Percentiles rank a stretch among this genome's conserved stretches.
These are phyloP conservation scores for Trachymyrmex cornetzi DNA, from an alignment of 1,140 invertebrate species.

Conservation along the genomic window DNA sequence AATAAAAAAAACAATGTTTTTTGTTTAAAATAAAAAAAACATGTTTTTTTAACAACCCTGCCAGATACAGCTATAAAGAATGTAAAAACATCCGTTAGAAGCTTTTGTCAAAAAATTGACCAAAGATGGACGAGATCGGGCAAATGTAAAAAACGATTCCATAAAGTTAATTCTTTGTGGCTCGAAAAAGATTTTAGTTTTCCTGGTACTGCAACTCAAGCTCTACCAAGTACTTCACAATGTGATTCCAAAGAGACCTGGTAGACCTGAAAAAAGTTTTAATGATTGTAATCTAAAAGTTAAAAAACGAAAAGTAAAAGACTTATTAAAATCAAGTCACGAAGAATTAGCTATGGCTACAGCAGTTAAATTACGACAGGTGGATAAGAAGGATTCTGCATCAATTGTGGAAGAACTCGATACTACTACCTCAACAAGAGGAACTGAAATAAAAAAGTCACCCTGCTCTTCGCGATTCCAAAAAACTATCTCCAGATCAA, in stretches of 20 bases:
- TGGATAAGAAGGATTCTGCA: neutral
- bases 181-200: neutral
- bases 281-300: neutral
- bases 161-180: neutral
- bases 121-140: neutral
- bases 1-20: too few relatives aligned
- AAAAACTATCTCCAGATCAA: neutral
- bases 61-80: too few relatives aligned
- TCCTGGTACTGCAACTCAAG: neutral
- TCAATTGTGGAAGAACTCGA: neutral
- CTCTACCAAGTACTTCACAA: neutral
- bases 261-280: neutral
- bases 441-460: neutral
- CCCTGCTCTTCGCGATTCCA: neutral
- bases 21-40: too few relatives aligned
- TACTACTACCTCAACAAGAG: neutral
- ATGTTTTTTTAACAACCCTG: too few relatives aligned
- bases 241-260: neutral
- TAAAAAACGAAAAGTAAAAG: slow-evolving; percentile 9
- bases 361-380: slow-evolving; percentile 1
- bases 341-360: slow-evolving; percentile 1
- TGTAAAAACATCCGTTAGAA: neutral
- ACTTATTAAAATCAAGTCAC: neutral
- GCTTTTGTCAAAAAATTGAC: neutral
- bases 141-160: neutral